phyloP scores from a whole-genome alignment of 2,113 vertebrate species.

The Rhipidura dahli region DNA sequence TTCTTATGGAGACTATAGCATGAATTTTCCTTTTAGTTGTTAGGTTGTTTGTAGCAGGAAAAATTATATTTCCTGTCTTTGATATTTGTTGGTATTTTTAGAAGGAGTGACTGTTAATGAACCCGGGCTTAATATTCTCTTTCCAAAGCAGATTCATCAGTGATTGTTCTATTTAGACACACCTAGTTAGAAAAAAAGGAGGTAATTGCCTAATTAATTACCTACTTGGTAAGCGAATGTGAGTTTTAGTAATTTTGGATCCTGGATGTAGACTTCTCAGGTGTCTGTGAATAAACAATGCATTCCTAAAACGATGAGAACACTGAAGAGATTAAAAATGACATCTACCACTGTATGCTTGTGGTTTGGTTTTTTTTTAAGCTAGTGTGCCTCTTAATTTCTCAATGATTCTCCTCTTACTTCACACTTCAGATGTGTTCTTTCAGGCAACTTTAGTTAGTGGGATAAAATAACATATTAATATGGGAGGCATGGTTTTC shows the following conservation, averaged over 20 bases:
- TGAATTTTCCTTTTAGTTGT: not conserved
- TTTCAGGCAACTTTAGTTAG: not conserved
- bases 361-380: not conserved
- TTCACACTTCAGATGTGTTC: not conserved
- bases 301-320: not conserved
- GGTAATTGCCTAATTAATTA: not conserved
- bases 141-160: not conserved
- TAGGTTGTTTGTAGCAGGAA: not conserved
- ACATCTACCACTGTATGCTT: not conserved
- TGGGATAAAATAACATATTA: not conserved
- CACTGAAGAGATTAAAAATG: not conserved
- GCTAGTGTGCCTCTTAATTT: not conserved
- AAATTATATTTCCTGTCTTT: not conserved
- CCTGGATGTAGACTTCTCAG: not conserved
- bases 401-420: not conserved
- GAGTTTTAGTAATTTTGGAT: not conserved
- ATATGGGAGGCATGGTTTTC: not conserved
- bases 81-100: not conserved
- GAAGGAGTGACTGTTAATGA: not conserved
- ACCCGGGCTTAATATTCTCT: not conserved
- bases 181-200: not conserved
- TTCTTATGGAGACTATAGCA: not conserved
- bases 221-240: not conserved
- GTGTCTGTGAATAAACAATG: not conserved
- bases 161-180: not conserved